Percentiles rank a stretch among this genome's conserved stretches.
Evolutionary conservation across 2,797 vertebrate genomes (phyloP).

Genomic region (Chiloscyllium punctatum): DNA sequence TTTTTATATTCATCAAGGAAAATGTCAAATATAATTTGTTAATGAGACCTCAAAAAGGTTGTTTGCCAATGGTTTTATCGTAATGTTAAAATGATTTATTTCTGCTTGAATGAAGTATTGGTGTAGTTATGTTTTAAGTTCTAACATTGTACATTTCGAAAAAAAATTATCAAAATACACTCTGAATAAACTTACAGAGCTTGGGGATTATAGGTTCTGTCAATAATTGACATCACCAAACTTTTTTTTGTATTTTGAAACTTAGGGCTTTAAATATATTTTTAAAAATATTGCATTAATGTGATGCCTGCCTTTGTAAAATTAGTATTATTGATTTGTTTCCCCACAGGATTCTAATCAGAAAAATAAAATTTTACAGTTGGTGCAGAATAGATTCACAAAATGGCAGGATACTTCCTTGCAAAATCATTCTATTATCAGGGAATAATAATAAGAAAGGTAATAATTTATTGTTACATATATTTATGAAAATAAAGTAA

Average conservation of each 20-base stretch:
- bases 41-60: conserved; percentile 69
- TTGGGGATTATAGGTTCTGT: not conserved
- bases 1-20: conserved; percentile 48
- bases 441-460: too few relatives aligned
- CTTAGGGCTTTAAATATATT: not conserved
- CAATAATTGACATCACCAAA: not conserved
- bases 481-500: too few relatives aligned
- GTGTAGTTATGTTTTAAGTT: not conserved
- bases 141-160: not conserved
- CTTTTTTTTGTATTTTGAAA: not conserved
- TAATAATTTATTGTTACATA: too few relatives aligned
- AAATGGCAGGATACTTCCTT: not conserved
- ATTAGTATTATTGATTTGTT: not conserved
- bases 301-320: not conserved
- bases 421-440: not conserved
- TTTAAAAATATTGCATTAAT: not conserved
- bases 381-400: not conserved
- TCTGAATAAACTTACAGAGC: not conserved
- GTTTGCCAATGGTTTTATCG: conserved; percentile 55
- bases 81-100: conserved; percentile 21
- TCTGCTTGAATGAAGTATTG: conserved; percentile 27
- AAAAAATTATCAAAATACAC: not conserved
- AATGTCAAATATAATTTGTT: conserved; percentile 64
- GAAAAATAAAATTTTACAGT: too few relatives aligned
- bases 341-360: too few relatives aligned